Evolutionary conservation across 2,113 vertebrate species (phyloP).

Genomic region (Pachycephala philippinensis): DNA sequence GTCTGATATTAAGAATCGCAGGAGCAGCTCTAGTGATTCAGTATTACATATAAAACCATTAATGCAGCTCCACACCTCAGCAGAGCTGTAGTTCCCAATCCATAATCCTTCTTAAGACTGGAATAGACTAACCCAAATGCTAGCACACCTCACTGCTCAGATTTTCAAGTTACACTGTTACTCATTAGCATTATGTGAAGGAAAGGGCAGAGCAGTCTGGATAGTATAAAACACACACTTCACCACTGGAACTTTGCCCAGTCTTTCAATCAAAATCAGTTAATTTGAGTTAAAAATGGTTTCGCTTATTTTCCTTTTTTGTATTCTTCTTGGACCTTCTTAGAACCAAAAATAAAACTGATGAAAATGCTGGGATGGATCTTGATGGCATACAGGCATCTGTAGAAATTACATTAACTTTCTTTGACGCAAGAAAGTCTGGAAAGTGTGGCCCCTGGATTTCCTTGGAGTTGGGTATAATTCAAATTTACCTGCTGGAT

Average conservation of each 20-base stretch:
- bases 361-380: neutral
- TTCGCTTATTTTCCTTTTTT: neutral
- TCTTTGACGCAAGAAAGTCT: neutral
- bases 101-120: neutral
- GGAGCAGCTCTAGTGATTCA: neutral
- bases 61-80: slow-evolving; percentile 24
- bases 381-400: neutral
- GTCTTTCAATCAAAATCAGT: neutral
- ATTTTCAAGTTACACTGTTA: neutral
- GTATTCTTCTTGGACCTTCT: neutral
- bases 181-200: slow-evolving; percentile 12
- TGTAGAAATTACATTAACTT: neutral
- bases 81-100: neutral
- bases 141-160: neutral
- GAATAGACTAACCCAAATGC: neutral
- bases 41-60: neutral
- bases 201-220: slow-evolving; percentile 2
- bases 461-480: neutral
- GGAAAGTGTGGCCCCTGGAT: neutral
- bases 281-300: neutral
- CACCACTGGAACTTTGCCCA: neutral
- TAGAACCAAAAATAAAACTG: neutral
- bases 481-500: neutral
- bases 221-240: neutral
- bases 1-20: neutral